Percentiles rank a stretch among this genome's conserved stretches.
Evolutionary conservation across 2,113 vertebrate genomes (phyloP).

Genomic region (Sialia sialis): DNA sequence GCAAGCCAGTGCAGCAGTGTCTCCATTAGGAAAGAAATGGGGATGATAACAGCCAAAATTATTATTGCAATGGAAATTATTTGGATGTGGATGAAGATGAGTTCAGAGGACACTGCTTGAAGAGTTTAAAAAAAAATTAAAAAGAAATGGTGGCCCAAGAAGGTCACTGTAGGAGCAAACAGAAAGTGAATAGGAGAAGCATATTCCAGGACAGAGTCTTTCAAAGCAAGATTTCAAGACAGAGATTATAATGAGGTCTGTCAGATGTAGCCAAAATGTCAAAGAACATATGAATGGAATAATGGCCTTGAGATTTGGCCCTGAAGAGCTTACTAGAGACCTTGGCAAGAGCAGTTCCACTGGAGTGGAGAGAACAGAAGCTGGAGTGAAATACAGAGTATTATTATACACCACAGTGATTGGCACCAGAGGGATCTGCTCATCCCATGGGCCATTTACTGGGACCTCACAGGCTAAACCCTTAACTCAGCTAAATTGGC

Average conservation of each 20-base stretch:
- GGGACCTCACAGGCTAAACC: neutral
- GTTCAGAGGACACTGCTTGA: neutral
- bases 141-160: neutral
- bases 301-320: conserved; percentile 50
- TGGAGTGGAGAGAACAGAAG: conserved; percentile 45
- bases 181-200: neutral
- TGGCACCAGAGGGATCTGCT: neutral
- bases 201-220: conserved; percentile 2
- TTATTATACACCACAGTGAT: neutral
- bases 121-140: neutral
- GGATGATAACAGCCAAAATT: conserved; percentile 23
- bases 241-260: conserved; percentile 10
- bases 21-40: neutral
- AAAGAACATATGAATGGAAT: conserved; percentile 49
- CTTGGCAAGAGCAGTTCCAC: conserved; percentile 40
- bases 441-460: neutral
- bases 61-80: conserved; percentile 24
- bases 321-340: conserved; percentile 36
- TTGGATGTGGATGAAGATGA: neutral
- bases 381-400: neutral
- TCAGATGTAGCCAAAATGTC: conserved; percentile 51
- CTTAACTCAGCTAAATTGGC: neutral
- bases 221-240: conserved; percentile 6
- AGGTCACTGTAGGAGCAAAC: neutral
- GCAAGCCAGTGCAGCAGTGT: conserved; percentile 19